A percentile compares a stretch with the other conserved stretches of the same genome.
These are phyloP conservation scores for Penaeus vannamei DNA, from an alignment of 1,140 invertebrate species.

Conservation along the genomic window DNA sequence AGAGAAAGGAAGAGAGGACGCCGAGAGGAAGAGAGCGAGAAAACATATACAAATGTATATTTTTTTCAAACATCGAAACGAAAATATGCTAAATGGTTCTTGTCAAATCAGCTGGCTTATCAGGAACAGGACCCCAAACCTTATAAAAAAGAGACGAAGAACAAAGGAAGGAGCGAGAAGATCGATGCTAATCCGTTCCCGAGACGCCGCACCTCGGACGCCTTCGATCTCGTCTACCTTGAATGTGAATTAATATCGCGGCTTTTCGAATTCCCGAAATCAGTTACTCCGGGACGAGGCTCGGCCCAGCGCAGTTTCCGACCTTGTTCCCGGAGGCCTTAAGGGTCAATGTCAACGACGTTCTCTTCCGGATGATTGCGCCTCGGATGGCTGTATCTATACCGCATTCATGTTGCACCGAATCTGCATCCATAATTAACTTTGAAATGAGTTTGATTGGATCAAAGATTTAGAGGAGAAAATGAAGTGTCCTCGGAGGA, in stretches of 20 bases:
- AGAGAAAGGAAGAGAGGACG: too few relatives aligned
- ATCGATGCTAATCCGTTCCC: constrained; percentile 57
- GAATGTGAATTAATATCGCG: constrained; percentile 64
- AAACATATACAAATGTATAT: too few relatives aligned
- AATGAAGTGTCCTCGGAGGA: constrained; percentile 49
- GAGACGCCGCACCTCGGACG: constrained; percentile 18
- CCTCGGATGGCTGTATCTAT: constrained; percentile 39
- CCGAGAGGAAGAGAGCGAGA: too few relatives aligned
- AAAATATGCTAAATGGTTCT: background rate
- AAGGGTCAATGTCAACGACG: constrained; percentile 6
- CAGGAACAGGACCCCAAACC: background rate
- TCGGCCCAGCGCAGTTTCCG: background rate
- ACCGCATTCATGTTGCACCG: constrained; percentile 57
- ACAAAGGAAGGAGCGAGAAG: too few relatives aligned
- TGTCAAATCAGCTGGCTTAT: too few relatives aligned
- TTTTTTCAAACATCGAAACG: too few relatives aligned
- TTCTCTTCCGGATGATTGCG: constrained; percentile 25
- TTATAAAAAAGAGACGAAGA: too few relatives aligned
- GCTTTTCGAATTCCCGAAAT: constrained; percentile 51
- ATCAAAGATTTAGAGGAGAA: constrained; percentile 61
- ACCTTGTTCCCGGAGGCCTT: background rate
- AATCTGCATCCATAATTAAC: constrained; percentile 64
- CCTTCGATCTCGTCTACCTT: constrained; percentile 53
- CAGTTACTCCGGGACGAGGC: background rate
- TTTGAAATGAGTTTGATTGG: constrained; percentile 64